Percentiles rank a stretch among this genome's conserved stretches.
These are phyloP conservation scores for Charadrius vociferus DNA, from an alignment of 2,113 vertebrate species.

Conservation along the genomic window DNA sequence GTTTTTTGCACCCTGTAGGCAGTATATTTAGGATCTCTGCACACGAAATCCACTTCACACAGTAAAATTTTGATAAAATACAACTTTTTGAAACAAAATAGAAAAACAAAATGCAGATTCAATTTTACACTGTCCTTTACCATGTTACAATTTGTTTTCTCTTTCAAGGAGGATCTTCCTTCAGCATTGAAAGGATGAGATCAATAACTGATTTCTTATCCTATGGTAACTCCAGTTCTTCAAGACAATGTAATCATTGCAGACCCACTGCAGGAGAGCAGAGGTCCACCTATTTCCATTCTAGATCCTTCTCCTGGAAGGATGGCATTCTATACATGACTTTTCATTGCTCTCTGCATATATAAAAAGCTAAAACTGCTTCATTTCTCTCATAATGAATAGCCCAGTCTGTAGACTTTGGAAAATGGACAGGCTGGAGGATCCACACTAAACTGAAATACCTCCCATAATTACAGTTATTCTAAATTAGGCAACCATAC, in stretches of 20 bases:
- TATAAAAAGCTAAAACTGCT: not conserved
- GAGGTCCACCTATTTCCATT: not conserved
- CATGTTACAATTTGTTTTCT: not conserved
- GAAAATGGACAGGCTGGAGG: not conserved
- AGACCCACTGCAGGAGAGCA: not conserved
- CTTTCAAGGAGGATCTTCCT: not conserved
- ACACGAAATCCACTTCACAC: not conserved
- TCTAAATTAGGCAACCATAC: too few species aligned
- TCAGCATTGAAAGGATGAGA: slow-evolving; percentile 8
- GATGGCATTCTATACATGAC: not conserved
- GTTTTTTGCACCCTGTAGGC: not conserved
- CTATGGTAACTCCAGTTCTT: not conserved
- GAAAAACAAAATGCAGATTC: not conserved
- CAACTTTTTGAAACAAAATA: not conserved
- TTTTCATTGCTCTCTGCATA: not conserved
- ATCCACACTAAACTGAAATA: not conserved
- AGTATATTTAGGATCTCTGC: not conserved
- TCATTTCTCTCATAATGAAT: not conserved
- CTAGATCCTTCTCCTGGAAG: not conserved
- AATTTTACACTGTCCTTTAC: not conserved
- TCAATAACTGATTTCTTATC: not conserved
- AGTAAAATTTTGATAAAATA: not conserved
- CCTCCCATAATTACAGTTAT: not conserved
- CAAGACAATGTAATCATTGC: not conserved
- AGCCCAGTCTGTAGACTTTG: not conserved